These are phyloP conservation scores for Leptinotarsa rubiginosa DNA, from an alignment of 2,888 invertebrate species.

Conservation along the genomic window DNA sequence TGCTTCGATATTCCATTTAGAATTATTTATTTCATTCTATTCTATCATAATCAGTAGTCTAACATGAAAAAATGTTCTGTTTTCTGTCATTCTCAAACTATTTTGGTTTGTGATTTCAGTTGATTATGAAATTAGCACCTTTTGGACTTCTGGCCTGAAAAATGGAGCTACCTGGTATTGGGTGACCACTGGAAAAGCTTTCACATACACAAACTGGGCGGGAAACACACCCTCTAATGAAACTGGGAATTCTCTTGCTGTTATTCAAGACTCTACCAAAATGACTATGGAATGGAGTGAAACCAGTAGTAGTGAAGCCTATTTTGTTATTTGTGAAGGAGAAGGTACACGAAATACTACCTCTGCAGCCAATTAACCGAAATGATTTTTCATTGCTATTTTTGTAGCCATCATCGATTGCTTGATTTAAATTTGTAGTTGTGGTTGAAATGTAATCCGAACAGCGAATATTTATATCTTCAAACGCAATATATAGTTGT, in stretches of 20 bases:
- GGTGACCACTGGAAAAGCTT: background rate
- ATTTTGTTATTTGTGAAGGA: background rate
- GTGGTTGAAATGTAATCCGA: too few species aligned
- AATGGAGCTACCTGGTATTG: too few species aligned
- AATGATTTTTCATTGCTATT: too few species aligned
- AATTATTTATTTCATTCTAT: too few species aligned
- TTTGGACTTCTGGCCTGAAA: background rate
- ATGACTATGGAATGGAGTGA: background rate
- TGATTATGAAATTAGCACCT: background rate
- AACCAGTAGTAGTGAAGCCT: background rate
- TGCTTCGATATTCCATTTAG: too few species aligned
- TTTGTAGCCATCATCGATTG: too few species aligned
- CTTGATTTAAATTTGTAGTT: too few species aligned
- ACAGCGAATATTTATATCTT: too few species aligned
- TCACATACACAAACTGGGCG: background rate
- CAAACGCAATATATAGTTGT: too few species aligned
- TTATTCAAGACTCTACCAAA: background rate
- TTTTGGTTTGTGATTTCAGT: background rate
- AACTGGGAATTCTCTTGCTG: background rate
- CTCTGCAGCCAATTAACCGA: background rate
- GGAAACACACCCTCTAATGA: background rate
- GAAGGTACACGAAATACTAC: background rate
- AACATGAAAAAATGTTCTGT: too few species aligned
- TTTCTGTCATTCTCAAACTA: background rate
- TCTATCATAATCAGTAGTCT: too few species aligned